Evolutionary conservation across 2,888 invertebrate species (phyloP), one percentile per base, ranked within the genome.

Genomic region (Spodoptera picta): DNA sequence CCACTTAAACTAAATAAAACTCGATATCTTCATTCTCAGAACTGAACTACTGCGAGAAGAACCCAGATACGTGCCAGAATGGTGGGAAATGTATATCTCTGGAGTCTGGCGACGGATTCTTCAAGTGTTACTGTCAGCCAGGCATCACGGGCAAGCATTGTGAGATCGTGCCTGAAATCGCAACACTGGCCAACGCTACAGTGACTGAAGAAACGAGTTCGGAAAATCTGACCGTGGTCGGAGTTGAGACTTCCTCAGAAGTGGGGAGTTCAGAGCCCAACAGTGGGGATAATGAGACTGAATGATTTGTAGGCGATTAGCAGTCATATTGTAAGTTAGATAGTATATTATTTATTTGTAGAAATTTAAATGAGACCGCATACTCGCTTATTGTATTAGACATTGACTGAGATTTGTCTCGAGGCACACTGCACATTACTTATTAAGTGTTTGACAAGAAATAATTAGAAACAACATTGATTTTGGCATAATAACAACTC

Each of bases 11-110:
- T 27, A 27, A 36, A 5, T 7, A 36, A 36, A 36, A 5, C 9
- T 36, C 36, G 6, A 27, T 27, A 27, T 27, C 36, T 36, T 9
- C 0, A 36, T 45, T 42, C n/a, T 7, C 31, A 81, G 80, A 81
- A 72, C 75, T 81, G 59, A 98, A 97, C 81, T 98, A 96, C 92
- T 98, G 98, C 92, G 97, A 97, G 62, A 96, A 97, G 66, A 96
- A 98, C 85, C 95, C 96, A 0, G 95, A 94, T 55, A 95, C 96
- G 0, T 98, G 98, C 84, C 95, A 96, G 87, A 98, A 98, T 87
- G 97, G 96, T 4, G 98, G 97, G 0, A 97, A 96, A 81, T 98
- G 98, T 87, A 95, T 97, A 59, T 98, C 98, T 51, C 84, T 97
- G 65, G 96, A 97, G 43, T 96, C 96, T 62, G 96, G 96, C 57